Conservation (phyloP, 2,888 invertebrate genomes). For the Drosophila tanythrix region DNA sequence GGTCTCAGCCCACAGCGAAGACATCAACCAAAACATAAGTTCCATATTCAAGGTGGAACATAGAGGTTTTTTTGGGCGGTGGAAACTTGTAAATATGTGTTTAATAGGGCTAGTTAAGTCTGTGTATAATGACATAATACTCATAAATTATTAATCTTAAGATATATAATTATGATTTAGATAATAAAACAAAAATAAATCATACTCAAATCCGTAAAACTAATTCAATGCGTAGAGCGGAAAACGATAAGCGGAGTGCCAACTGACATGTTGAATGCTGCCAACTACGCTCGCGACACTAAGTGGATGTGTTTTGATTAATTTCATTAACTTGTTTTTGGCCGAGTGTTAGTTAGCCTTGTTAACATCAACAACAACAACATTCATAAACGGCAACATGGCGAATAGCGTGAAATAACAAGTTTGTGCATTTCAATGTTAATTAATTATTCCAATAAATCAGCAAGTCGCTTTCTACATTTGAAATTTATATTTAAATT, state of each 20-base stretch:
- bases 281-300: slow-evolving; percentile 37
- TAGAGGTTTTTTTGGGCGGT: slow-evolving; percentile 18
- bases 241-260: slow-evolving; percentile 1
- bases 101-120: slow-evolving; percentile 52
- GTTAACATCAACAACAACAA: slow-evolving; percentile 52
- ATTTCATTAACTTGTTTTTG: slow-evolving; percentile 69
- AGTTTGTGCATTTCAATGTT: slow-evolving; percentile 16
- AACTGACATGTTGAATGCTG: slow-evolving; percentile 53
- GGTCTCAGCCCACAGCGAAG: slow-evolving; percentile 25
- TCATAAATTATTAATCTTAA: slow-evolving; percentile 66
- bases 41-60: slow-evolving; percentile 19
- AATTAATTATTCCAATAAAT: slow-evolving; percentile 4
- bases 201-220: slow-evolving; percentile 49
- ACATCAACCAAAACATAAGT: not conserved
- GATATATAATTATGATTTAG: slow-evolving; percentile 58
- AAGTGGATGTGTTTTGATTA: slow-evolving; percentile 59
- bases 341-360: slow-evolving; percentile 57
- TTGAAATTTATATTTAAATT: slow-evolving; percentile 1
- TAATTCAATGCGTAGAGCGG: slow-evolving; percentile 43
- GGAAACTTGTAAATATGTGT: slow-evolving; percentile 51
- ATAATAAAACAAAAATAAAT: slow-evolving; percentile 61
- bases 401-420: slow-evolving; percentile 31
- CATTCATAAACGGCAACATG: not conserved
- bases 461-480: not conserved
- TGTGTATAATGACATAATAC: slow-evolving; percentile 58